phyloP scores from a whole-genome alignment of 1,140 invertebrate species.

The Ostrea denselamellosa region DNA sequence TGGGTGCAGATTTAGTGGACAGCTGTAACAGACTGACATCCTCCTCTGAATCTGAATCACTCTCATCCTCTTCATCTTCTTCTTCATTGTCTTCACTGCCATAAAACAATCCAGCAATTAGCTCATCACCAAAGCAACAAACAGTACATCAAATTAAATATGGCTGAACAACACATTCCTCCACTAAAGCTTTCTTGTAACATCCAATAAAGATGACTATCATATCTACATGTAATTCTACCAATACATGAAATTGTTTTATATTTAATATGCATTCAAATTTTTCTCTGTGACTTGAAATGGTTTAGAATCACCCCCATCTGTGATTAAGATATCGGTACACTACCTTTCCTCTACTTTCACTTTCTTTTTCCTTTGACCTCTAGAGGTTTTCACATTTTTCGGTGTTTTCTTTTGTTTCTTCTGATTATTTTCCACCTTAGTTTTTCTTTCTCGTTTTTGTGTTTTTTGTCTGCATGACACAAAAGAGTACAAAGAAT shows the following conservation, averaged over 20 bases:
- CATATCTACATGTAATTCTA: too few relatives aligned
- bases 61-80: background rate
- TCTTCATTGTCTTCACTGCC: background rate
- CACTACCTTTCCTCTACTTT: slow-evolving; percentile 24
- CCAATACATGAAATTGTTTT: too few relatives aligned
- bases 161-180: background rate
- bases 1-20: background rate
- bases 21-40: slow-evolving; percentile 2
- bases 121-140: background rate
- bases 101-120: too few relatives aligned
- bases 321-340: too few relatives aligned
- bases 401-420: slow-evolving; percentile 3
- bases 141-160: background rate
- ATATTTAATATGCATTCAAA: too few relatives aligned
- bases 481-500: background rate
- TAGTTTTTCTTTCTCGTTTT: slow-evolving; percentile 40
- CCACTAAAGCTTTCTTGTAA: background rate
- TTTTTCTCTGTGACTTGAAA: too few relatives aligned
- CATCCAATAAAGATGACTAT: too few relatives aligned
- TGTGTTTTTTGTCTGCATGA: background rate
- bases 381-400: slow-evolving; percentile 19
- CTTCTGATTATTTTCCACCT: slow-evolving; percentile 39
- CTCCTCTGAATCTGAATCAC: background rate
- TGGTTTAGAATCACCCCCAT: too few relatives aligned
- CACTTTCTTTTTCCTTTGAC: slow-evolving; percentile 22